Evolutionary conservation across 1,140 invertebrate genomes (phyloP), one percentile per base, ranked within the genome.

Genomic region (Caenorhabditis briggsae): DNA sequence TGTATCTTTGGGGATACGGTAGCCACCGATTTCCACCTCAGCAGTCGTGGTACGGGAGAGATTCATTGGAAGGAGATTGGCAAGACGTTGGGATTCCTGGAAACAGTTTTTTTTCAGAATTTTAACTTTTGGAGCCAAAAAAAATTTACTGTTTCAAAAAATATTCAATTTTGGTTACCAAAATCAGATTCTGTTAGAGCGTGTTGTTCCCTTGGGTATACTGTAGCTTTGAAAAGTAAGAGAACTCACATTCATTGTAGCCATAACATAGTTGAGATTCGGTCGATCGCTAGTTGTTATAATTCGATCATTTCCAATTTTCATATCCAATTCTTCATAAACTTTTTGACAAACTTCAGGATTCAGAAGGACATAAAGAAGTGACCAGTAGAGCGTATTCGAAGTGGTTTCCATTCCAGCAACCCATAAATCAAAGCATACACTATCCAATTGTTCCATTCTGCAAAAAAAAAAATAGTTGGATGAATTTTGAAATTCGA

Each of bases 401-500:
- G 82, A 70, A 56, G 86, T 87, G 6, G 86, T 87, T 82, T 87
- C 86, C 86, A 87, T 83, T 53, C 86, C 86, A n/a, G 86, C 86
- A 20, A 87, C 59, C 55, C 83, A 87, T 41, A 87, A 50, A 33
- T 87, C 86, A 53, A 82, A 61, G 25, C 82, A 83, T 23, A 84
- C 70, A 53, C 50, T 82, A 23, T 83, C 58, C 41, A 87, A 46
- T 23, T 87, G 86, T 46, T 58, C 82, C 74, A 83, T 87, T 50
- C 86, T 87, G 82, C 58, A 87, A 83, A 83, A 53, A 48, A 53
- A 2, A 20, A 7, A 25, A 25, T 1, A 41, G 1, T 78, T 50
- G 50, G 50, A 11, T 14, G 16, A 8, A 11, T 8, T 50, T 50
- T 50, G n/a, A n/a, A n/a, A n/a, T n/a, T n/a, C n/a, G n/a, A n/a